Percentiles rank a stretch among this genome's conserved stretches.
These are phyloP conservation scores for Lithophane semibrunnea DNA, from an alignment of 2,888 invertebrate species.

Conservation along the genomic window DNA sequence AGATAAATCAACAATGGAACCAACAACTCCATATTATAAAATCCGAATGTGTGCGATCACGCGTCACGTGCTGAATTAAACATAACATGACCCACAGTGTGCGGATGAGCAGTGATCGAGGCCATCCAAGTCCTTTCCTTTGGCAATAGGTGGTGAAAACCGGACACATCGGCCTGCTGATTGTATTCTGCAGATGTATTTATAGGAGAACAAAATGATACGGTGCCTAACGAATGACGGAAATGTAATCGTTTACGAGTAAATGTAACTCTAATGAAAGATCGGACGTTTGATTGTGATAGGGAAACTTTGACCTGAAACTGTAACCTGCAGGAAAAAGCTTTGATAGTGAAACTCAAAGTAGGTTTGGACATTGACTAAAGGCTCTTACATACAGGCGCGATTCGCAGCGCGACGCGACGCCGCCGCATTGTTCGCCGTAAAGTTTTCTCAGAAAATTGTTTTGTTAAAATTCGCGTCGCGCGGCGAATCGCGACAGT, in stretches of 20 bases:
- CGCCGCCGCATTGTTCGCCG: too few species aligned
- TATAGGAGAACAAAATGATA: conserved; percentile 12
- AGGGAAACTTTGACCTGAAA: not conserved
- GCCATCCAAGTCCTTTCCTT: conserved; percentile 53
- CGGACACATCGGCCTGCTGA: conserved; percentile 53
- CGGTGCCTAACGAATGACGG: not conserved
- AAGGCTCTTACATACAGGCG: too few species aligned
- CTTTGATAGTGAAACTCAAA: not conserved
- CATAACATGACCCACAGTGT: conserved; percentile 66
- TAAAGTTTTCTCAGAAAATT: too few species aligned
- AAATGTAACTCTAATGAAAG: not conserved
- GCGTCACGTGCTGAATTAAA: conserved; percentile 67
- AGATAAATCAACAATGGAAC: conserved; percentile 38
- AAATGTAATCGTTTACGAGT: not conserved
- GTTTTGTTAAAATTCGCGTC: too few species aligned
- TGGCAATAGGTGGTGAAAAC: conserved; percentile 66
- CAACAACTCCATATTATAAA: conserved; percentile 24
- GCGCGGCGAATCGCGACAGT: too few species aligned
- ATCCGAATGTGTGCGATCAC: conserved; percentile 45
- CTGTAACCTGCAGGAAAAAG: not conserved
- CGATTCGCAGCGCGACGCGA: too few species aligned
- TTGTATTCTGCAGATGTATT: conserved; percentile 22
- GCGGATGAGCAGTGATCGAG: conserved; percentile 58
- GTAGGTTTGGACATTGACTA: not conserved
- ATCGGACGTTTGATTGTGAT: not conserved